Evolutionary conservation across 2,797 vertebrate species (phyloP).

Genomic region (Thunnus albacares): DNA sequence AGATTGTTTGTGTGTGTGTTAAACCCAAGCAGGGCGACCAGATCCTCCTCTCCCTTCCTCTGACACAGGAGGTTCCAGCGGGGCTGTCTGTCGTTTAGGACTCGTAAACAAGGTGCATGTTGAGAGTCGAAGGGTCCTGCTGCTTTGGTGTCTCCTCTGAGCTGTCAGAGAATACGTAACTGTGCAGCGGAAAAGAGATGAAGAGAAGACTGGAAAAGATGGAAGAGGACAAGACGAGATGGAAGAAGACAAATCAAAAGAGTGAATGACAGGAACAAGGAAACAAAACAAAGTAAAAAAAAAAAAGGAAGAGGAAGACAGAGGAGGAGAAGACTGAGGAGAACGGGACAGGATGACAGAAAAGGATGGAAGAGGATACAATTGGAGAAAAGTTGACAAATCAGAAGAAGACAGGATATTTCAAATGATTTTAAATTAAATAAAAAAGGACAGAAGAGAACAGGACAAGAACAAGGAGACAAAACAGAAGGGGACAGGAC

Average conservation of each 20-base stretch:
- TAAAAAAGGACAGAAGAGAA: neutral
- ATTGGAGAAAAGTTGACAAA: neutral
- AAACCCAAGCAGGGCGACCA: conserved; percentile 22
- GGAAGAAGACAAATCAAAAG: conserved; percentile 27
- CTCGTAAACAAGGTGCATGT: conserved; percentile 73
- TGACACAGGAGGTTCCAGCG: conserved; percentile 58
- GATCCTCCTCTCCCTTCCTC: conserved; percentile 46
- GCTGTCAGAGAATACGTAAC: conserved; percentile 68
- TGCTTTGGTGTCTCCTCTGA: conserved; percentile 77
- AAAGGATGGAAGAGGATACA: neutral
- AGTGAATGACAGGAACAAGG: neutral
- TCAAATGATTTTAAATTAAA: neutral
- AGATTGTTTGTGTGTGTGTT: conserved; percentile 34
- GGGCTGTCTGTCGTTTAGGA: conserved; percentile 70
- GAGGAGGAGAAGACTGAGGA: neutral
- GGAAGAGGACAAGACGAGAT: conserved; percentile 45
- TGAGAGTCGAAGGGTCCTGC: conserved; percentile 72
- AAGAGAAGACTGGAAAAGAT: conserved; percentile 45
- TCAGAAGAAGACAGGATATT: neutral
- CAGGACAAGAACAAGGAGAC: neutral
- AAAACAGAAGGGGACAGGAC: too few relatives aligned
- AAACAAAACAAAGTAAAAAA: neutral
- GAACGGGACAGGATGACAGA: neutral
- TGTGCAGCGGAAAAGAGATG: conserved; percentile 25
- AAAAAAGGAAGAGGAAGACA: neutral